Evolutionary conservation across 2,888 invertebrate genomes (phyloP).

Genomic region (Cylindroiulus punctatus): DNA sequence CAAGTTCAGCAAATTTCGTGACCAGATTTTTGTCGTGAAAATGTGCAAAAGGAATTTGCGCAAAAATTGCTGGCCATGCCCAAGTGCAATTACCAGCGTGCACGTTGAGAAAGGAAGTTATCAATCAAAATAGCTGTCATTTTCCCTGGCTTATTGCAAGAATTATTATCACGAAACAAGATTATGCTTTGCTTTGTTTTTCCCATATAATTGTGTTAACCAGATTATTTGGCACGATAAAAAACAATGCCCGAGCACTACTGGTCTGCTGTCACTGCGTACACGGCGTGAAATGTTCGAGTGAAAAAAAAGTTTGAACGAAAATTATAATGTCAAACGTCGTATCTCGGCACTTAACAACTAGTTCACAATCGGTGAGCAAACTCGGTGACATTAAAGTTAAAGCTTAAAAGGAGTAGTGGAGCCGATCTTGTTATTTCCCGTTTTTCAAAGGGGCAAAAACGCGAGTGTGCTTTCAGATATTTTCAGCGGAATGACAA

Average conservation of each 20-base stretch:
- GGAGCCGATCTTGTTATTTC: neutral
- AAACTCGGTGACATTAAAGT: neutral
- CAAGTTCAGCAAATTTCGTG: neutral
- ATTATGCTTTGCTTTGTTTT: neutral
- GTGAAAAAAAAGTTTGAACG: neutral
- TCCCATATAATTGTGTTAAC: neutral
- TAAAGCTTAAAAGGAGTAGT: neutral
- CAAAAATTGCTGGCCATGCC: neutral
- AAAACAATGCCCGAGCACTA: neutral
- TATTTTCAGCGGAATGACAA: neutral
- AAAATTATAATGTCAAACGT: neutral
- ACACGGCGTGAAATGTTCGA: neutral
- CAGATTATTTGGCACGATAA: neutral
- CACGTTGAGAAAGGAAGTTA: neutral
- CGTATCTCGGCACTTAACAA: neutral
- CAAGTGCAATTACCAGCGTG: neutral
- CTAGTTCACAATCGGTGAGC: neutral
- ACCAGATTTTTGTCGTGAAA: slow-evolving; percentile 1
- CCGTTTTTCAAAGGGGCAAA: neutral
- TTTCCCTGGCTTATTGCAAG: neutral
- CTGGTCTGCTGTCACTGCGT: neutral
- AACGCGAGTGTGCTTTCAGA: neutral
- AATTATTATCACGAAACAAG: slow-evolving; percentile 1
- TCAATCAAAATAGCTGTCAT: slow-evolving; percentile 1
- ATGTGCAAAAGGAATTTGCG: neutral